Base-by-base conservation (phyloP, 2,888 invertebrate species). In the Epistrophe grossulariae region DNA sequence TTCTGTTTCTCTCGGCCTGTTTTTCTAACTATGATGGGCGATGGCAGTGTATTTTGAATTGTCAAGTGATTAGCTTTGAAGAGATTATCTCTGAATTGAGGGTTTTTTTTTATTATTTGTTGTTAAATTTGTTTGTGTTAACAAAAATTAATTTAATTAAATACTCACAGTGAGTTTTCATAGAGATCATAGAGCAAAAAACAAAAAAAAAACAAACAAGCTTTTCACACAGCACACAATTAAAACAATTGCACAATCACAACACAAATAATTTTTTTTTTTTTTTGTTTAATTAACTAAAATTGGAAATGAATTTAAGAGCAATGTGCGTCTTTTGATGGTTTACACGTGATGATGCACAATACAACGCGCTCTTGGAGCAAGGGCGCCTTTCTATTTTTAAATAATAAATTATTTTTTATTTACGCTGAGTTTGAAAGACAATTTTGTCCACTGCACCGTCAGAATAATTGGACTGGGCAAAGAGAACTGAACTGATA, bases 111-210 rank as follows among this genome's bases (percentile, higher is more conserved):
- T 52, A 11, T 77, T 57, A 17, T 50, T 50, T 28, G 15, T 0
- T 52, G n/a, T 77, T 57, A 17, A 48, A 45, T 17, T 55, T 62
- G 24, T 52, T 17, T 43, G 19, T 68, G 40, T 31, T 8, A 17
- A 62, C n/a, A 40, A 17, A 40, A 38, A 60, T 70, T 17, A 15
- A 52, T 68, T 48, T 11, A 74, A 80, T 74, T 50, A 15, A 62
- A 60, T 24, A 84, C 84, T 80, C 80, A 80, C 84, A 71, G 80
- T 66, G 80, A 72, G 79, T 79, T 59, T 19, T 66, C 28, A 28
- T 7, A 40, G n/a, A 38, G 31, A 60, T 28, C 15, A 48, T 45
- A 68, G 40, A 35, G 17, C 45, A 13, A 35, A 5, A 35, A 15
- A 11, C 19, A 31, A 55, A 13, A 35, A 5, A 35, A 15, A 11